phyloP scores from a whole-genome alignment of 2,113 vertebrate genomes.

The Nipponia nippon region DNA sequence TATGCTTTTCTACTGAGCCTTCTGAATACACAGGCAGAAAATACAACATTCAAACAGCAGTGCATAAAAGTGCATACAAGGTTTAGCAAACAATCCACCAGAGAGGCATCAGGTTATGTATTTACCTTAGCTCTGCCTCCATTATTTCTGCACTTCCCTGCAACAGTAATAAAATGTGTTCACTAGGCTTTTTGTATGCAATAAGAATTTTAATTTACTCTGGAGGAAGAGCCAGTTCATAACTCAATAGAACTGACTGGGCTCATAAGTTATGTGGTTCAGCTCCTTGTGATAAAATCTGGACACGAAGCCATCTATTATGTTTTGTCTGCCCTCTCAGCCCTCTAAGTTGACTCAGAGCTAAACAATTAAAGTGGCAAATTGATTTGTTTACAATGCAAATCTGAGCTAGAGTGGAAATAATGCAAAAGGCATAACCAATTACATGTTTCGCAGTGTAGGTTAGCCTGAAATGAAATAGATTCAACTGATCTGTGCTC shows the following conservation, averaged over 20 bases:
- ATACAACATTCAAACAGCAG: conserved; percentile 7
- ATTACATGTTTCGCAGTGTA: not conserved
- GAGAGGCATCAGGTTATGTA: not conserved
- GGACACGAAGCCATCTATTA: conserved; percentile 12
- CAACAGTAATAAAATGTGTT: conserved; percentile 47
- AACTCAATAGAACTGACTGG: conserved; percentile 44
- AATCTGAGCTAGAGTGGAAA: conserved; percentile 21
- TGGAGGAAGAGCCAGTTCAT: conserved; percentile 33
- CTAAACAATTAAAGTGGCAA: conserved; percentile 40
- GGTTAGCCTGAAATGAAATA: not conserved
- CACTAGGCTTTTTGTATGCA: conserved; percentile 36
- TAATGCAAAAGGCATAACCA: conserved; percentile 34
- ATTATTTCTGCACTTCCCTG: conserved; percentile 49
- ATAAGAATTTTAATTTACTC: conserved; percentile 63
- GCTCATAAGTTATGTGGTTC: conserved; percentile 54
- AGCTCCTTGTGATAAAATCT: conserved; percentile 49
- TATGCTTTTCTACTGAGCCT: not conserved
- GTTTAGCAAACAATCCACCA: conserved; percentile 44
- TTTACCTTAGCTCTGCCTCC: conserved; percentile 48
- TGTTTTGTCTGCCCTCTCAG: conserved; percentile 35
- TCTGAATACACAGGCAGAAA: conserved; percentile 9
- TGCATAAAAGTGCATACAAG: conserved; percentile 15
- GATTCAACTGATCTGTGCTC: not conserved
- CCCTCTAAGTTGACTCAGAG: not conserved
- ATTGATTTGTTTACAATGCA: conserved; percentile 48